phyloP scores from a whole-genome alignment of 92 coral and sea anemone species.

The Porites evermanni region DNA sequence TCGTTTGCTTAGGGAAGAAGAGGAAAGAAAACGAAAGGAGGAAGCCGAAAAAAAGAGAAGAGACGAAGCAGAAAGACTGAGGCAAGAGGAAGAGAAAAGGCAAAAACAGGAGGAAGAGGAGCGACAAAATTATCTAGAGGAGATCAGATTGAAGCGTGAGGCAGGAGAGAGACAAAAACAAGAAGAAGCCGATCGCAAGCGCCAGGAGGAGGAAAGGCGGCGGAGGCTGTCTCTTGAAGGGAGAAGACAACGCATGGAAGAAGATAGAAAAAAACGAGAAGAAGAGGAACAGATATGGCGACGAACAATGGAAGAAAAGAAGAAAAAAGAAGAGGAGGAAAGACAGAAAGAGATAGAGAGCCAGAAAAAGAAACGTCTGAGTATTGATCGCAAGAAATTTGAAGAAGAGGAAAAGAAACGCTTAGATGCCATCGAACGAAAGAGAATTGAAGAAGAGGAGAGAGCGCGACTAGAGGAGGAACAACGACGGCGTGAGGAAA shows the following conservation, averaged over 20 bases:
- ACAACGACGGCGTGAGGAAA: slow-evolving; percentile 51
- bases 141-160: slow-evolving; percentile 52
- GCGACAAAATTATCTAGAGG: slow-evolving; percentile 46
- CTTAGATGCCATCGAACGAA: slow-evolving; percentile 48
- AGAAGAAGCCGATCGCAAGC: slow-evolving; percentile 29
- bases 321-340: slow-evolving; percentile 55
- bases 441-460: slow-evolving; percentile 58
- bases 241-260: slow-evolving; percentile 34
- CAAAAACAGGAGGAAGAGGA: slow-evolving; percentile 57
- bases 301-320: slow-evolving; percentile 29
- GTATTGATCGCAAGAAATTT: slow-evolving; percentile 19
- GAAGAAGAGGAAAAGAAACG: slow-evolving; percentile 59
- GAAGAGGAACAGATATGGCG: slow-evolving; percentile 40
- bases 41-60: slow-evolving; percentile 61
- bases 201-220: slow-evolving; percentile 18
- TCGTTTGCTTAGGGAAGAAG: slow-evolving; percentile 43
- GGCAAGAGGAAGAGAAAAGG: slow-evolving; percentile 38
- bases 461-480: slow-evolving; percentile 61
- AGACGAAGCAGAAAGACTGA: slow-evolving; percentile 57
- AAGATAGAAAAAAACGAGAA: slow-evolving; percentile 51
- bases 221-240: slow-evolving; percentile 36
- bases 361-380: slow-evolving; percentile 31
- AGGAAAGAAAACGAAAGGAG: slow-evolving; percentile 47
- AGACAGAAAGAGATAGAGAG: slow-evolving; percentile 32
- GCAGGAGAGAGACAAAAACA: slow-evolving; percentile 37